phyloP scores from a whole-genome alignment of 2,888 invertebrate species.

The Spatulosminthurus flaviceps region DNA sequence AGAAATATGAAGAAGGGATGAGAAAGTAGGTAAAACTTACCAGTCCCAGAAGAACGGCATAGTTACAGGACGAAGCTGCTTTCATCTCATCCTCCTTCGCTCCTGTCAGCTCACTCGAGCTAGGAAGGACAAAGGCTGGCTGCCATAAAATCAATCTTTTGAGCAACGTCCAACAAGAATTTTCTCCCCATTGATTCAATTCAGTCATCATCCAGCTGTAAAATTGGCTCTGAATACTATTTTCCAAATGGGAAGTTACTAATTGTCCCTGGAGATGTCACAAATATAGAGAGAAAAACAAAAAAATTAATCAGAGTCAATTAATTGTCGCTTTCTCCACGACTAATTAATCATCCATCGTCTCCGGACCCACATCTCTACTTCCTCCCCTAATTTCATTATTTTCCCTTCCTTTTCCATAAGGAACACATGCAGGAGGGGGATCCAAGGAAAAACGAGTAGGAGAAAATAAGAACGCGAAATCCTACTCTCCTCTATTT shows the following conservation, averaged over 20 bases:
- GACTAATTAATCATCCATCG: too few relatives aligned
- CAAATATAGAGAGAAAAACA: constrained; percentile 19
- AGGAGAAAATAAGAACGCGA: too few relatives aligned
- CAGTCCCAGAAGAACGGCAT: constrained; percentile 59
- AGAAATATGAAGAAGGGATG: too few relatives aligned
- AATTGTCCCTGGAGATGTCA: constrained; percentile 52
- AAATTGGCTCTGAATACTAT: constrained; percentile 54
- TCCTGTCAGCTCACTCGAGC: not conserved
- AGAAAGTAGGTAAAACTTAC: too few relatives aligned
- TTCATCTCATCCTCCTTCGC: not conserved
- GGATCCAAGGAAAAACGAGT: too few relatives aligned
- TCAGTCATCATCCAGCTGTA: constrained; percentile 62
- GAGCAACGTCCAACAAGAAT: constrained; percentile 44
- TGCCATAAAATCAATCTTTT: constrained; percentile 59
- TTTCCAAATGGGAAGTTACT: constrained; percentile 59
- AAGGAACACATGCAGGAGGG: too few relatives aligned
- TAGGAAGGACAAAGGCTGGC: constrained; percentile 44
- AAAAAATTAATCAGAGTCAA: not conserved
- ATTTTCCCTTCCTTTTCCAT: too few relatives aligned
- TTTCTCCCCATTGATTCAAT: constrained; percentile 56
- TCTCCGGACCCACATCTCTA: too few relatives aligned
- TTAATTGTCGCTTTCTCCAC: not conserved
- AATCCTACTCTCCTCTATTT: too few relatives aligned
- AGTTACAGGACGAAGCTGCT: constrained; percentile 43
- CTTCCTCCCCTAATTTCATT: too few relatives aligned